Conservation (phyloP, 2,113 vertebrate genomes). For the Zingel zingel region DNA sequence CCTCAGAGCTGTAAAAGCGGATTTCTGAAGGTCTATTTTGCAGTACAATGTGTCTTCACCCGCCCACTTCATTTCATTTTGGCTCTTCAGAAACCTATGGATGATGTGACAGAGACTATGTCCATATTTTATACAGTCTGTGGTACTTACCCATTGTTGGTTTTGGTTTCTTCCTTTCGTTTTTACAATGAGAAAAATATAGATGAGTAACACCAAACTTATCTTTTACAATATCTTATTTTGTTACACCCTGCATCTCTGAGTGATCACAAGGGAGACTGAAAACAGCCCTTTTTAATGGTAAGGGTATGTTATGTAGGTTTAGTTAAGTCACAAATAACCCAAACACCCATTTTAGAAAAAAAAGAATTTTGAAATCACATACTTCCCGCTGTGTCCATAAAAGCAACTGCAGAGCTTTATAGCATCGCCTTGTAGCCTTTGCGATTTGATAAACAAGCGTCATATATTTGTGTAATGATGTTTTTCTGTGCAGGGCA, state of each 20-base stretch:
- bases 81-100: no score
- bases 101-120: no score
- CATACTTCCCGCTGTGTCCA: conserved; percentile 24
- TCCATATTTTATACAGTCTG: no score
- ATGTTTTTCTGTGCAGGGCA: conserved; percentile 47
- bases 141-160: background rate
- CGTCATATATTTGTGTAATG: conserved; percentile 59
- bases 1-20: background rate
- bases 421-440: conserved; percentile 5
- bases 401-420: conserved; percentile 31
- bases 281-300: conserved; percentile 2
- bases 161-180: background rate
- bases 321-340: conserved; percentile 29
- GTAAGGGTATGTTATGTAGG: background rate
- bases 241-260: background rate
- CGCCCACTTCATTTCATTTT: background rate
- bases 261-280: background rate
- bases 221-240: background rate
- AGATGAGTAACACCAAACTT: background rate
- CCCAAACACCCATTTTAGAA: conserved; percentile 10
- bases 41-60: background rate
- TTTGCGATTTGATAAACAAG: conserved; percentile 53
- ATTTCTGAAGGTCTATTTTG: background rate
- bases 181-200: background rate
- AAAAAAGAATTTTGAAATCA: conserved; percentile 7